A percentile compares a stretch with the other conserved stretches of the same genome.
These are phyloP conservation scores for Lycia hirtaria DNA, from an alignment of 2,888 invertebrate genomes.

Conservation along the genomic window DNA sequence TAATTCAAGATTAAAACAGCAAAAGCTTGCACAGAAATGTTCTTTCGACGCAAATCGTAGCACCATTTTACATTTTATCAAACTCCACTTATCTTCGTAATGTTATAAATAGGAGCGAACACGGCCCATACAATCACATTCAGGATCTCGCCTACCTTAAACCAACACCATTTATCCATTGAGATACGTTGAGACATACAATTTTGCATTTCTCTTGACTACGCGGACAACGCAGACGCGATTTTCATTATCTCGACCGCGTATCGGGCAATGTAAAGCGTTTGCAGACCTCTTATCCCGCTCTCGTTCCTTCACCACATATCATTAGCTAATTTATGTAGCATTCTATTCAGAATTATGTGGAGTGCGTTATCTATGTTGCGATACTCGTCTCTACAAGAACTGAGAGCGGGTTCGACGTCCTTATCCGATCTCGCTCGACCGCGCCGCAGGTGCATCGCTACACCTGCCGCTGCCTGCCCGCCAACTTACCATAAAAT, in stretches of 20 bases:
- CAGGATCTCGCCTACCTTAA: slow-evolving; percentile 46
- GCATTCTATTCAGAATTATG: slow-evolving; percentile 70
- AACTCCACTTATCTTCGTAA: slow-evolving; percentile 38
- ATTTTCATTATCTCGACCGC: slow-evolving; percentile 57
- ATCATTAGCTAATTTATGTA: slow-evolving; percentile 79
- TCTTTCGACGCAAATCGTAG: slow-evolving; percentile 34
- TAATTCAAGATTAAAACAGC: slow-evolving; percentile 28
- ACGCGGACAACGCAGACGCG: slow-evolving; percentile 48
- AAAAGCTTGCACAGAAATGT: slow-evolving; percentile 30
- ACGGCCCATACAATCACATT: slow-evolving; percentile 43
- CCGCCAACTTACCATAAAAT: slow-evolving; percentile 84
- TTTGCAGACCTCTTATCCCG: slow-evolving; percentile 47
- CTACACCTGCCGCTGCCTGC: slow-evolving; percentile 74
- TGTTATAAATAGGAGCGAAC: slow-evolving; percentile 41
- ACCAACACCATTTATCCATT: slow-evolving; percentile 45
- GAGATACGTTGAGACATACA: slow-evolving; percentile 47
- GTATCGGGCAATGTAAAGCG: slow-evolving; percentile 60
- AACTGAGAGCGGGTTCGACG: slow-evolving; percentile 69
- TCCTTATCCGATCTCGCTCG: slow-evolving; percentile 79
- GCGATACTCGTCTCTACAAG: slow-evolving; percentile 63
- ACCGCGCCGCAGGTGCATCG: slow-evolving; percentile 81
- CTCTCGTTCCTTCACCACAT: slow-evolving; percentile 62
- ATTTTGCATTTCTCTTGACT: slow-evolving; percentile 54
- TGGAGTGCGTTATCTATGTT: slow-evolving; percentile 68
- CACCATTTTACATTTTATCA: slow-evolving; percentile 39